These are phyloP conservation scores for Strix aluco DNA, from an alignment of 2,113 vertebrate genomes.

Conservation along the genomic window DNA sequence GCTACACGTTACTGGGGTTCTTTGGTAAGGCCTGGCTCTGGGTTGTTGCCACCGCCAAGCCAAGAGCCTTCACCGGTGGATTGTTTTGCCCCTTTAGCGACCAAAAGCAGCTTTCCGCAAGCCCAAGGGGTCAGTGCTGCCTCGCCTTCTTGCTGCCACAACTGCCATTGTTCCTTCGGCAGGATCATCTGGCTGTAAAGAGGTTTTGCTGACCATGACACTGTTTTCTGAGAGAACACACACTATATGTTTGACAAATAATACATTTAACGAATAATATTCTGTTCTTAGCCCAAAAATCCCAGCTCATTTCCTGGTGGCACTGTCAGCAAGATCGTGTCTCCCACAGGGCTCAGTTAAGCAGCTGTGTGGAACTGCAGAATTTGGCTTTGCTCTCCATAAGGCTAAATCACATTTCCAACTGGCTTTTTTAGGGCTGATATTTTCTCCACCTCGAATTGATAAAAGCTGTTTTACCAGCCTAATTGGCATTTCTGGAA, in stretches of 20 bases:
- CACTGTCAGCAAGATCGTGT: not conserved
- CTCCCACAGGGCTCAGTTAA: not conserved
- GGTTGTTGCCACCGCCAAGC: accelerated
- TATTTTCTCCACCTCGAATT: not conserved
- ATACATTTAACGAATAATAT: not conserved
- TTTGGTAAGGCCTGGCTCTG: accelerated
- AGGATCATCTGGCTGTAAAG: not conserved
- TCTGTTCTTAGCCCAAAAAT: not conserved
- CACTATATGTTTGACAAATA: not conserved
- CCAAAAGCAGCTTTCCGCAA: too few species aligned
- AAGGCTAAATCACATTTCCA: not conserved
- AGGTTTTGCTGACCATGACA: not conserved
- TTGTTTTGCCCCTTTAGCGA: too few species aligned
- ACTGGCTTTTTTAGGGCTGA: not conserved
- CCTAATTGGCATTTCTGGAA: not conserved
- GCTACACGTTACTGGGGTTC: accelerated
- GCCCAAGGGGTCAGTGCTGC: too few species aligned
- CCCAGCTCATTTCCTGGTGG: not conserved
- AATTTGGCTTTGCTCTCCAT: not conserved
- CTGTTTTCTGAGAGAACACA: accelerated
- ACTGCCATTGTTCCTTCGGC: accelerated
- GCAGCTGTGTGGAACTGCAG: not conserved
- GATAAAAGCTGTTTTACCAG: not conserved
- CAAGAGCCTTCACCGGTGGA: accelerated
- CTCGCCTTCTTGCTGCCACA: not conserved